Conservation (phyloP, 1,140 invertebrate species). For the Lepidostoma basale region DNA sequence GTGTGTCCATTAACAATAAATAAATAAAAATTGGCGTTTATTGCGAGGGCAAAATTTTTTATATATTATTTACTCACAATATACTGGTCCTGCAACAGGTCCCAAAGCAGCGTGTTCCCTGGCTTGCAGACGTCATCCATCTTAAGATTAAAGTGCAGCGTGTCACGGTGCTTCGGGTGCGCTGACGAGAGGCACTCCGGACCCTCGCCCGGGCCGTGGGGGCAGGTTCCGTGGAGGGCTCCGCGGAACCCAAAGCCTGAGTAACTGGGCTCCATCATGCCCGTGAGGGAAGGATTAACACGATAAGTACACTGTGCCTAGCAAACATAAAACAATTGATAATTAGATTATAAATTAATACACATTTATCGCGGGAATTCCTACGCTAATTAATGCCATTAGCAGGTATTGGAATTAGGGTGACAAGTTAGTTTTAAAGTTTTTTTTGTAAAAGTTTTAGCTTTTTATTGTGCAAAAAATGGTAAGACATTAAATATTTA, state of each 20-base stretch:
- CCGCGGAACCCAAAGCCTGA: conserved; percentile 33
- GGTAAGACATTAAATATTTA: no score
- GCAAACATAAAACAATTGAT: conserved; percentile 3
- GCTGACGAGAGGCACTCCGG: conserved; percentile 39
- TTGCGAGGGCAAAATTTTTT: no score
- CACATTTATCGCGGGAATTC: no score
- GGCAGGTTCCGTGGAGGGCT: conserved; percentile 19
- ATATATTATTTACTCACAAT: conserved; percentile 68
- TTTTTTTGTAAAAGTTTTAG: no score
- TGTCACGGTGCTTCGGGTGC: conserved; percentile 47
- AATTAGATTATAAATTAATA: not conserved
- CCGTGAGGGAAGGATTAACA: conserved; percentile 38
- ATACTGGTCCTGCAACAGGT: conserved; percentile 90
- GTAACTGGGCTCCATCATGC: conserved; percentile 39
- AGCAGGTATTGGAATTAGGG: no score
- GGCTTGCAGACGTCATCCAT: conserved; percentile 84
- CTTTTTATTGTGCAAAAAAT: no score
- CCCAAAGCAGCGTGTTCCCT: conserved; percentile 91
- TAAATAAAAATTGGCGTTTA: no score
- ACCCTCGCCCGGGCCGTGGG: conserved; percentile 18
- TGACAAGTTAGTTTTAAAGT: no score
- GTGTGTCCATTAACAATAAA: no score
- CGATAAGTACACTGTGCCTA: conserved; percentile 56
- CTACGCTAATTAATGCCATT: no score
- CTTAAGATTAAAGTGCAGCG: conserved; percentile 63